Evolutionary conservation across 2,113 vertebrate species (phyloP).

Genomic region (Sterna hirundo): DNA sequence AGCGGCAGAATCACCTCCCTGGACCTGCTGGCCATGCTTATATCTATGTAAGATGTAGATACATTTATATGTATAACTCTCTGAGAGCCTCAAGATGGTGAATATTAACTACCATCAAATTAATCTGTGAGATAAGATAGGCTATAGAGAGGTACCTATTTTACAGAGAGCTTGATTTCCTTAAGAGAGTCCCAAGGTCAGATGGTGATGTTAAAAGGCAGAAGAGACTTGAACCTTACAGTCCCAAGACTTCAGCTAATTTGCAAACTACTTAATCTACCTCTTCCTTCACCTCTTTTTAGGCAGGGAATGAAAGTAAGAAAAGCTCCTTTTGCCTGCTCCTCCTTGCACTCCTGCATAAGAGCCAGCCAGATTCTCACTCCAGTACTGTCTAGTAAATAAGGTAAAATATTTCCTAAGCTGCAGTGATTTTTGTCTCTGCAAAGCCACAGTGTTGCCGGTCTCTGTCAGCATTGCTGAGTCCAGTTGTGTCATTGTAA

Average conservation of each 20-base stretch:
- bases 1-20: background rate
- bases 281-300: background rate
- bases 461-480: background rate
- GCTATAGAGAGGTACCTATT: background rate
- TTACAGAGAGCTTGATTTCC: background rate
- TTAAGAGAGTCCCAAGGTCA: background rate
- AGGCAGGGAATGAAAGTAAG: background rate
- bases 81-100: background rate
- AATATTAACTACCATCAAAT: background rate
- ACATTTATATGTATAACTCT: background rate
- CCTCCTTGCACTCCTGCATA: background rate
- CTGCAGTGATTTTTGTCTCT: background rate
- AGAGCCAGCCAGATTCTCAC: background rate
- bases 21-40: background rate
- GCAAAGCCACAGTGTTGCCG: background rate
- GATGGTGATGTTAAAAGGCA: background rate
- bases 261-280: background rate
- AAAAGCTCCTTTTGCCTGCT: background rate
- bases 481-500: background rate
- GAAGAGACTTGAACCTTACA: background rate
- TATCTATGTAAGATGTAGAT: background rate
- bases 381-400: background rate
- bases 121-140: background rate
- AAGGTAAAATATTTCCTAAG: background rate
- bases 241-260: background rate